phyloP scores from a whole-genome alignment of 2,888 invertebrate species.

The Drosophila siamana region DNA sequence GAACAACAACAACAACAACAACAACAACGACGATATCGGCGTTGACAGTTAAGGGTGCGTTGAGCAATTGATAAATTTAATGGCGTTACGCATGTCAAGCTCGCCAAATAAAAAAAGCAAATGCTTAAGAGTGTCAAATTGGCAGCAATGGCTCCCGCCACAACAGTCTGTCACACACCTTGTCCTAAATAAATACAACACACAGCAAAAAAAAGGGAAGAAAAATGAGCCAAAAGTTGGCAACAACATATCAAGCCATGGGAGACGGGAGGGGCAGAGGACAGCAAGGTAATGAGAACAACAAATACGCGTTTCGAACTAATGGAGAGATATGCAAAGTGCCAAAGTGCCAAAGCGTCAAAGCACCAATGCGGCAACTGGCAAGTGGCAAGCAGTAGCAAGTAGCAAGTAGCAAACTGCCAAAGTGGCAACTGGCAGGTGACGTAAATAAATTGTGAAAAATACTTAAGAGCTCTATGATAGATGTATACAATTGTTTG shows the following conservation, averaged over 20 bases:
- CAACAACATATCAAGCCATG: slow-evolving; percentile 38
- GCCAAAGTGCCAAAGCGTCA: slow-evolving; percentile 60
- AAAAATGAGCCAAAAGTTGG: slow-evolving; percentile 55
- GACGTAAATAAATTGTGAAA: slow-evolving; percentile 74
- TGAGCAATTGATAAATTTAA: slow-evolving; percentile 82
- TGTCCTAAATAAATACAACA: slow-evolving; percentile 65
- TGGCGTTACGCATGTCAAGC: slow-evolving; percentile 82
- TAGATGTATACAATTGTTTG: slow-evolving; percentile 60
- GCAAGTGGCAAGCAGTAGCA: slow-evolving; percentile 68
- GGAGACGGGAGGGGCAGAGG: slow-evolving; percentile 4
- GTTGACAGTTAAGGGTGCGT: slow-evolving; percentile 57
- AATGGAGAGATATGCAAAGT: slow-evolving; percentile 71
- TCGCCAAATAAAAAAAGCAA: slow-evolving; percentile 53
- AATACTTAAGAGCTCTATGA: slow-evolving; percentile 72
- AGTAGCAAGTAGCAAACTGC: slow-evolving; percentile 55
- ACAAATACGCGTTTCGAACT: slow-evolving; percentile 56
- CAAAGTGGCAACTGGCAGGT: slow-evolving; percentile 64
- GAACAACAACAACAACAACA: too few relatives aligned
- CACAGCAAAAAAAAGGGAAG: slow-evolving; percentile 40
- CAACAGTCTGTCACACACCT: slow-evolving; percentile 20
- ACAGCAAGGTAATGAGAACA: slow-evolving; percentile 66
- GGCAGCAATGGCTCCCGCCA: slow-evolving; percentile 34
- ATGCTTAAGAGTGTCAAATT: slow-evolving; percentile 80
- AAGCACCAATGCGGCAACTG: slow-evolving; percentile 53
- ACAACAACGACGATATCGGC: slow-evolving; percentile 12